Evolutionary conservation across 2,113 vertebrate species (phyloP), one percentile per base, ranked within the genome.

Genomic region (Aplodontia rufa): DNA sequence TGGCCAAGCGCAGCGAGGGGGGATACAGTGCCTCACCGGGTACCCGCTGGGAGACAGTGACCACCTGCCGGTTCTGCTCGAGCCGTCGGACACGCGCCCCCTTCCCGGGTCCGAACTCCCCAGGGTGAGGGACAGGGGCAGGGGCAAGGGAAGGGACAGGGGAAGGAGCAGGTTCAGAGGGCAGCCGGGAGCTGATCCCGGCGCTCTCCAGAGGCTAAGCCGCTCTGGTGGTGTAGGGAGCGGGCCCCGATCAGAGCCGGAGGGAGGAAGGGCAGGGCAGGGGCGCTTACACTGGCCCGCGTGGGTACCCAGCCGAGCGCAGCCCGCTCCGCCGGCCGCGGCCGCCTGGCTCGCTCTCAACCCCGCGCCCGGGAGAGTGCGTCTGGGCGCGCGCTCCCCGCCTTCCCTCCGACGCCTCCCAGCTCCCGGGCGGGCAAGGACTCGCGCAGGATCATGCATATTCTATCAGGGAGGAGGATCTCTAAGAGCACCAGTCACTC

Each of bases 241-340:
- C 88, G 64, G 40, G 47, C 42, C 69, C 49, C 80, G 2, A n/a
- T 3, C 60, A 10, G 60, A 26, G 58, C 22, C 26, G 10, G 26
- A 20, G 60, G 37, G 55, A 71, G 35, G 45, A 49, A 30, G 53
- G 40, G 8, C 51, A 45, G 40, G 71, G 64, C n/a, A 17, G 51
- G 64, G 87, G 28, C 3, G 72, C 72, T 71, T 79, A 85, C 81
- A 51, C 85, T 87, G 94, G 45, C 93, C 79, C 26, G n/a, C 60
- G 42, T 58, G 84, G 64, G 78, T 85, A 60, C 68, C 10, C 26
- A 58, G 19, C 68, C 8, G n/a, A n/a, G n/a, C n/a, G 20, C 19
- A 26, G 51, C 37, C 28, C 64, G 32, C 64, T 4, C 62, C 40
- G 37, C 76, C 37, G 19, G 98, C 98, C 98, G 98, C 98, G 98